phyloP scores from a whole-genome alignment of 2,888 invertebrate genomes.

The Seira musarum region DNA sequence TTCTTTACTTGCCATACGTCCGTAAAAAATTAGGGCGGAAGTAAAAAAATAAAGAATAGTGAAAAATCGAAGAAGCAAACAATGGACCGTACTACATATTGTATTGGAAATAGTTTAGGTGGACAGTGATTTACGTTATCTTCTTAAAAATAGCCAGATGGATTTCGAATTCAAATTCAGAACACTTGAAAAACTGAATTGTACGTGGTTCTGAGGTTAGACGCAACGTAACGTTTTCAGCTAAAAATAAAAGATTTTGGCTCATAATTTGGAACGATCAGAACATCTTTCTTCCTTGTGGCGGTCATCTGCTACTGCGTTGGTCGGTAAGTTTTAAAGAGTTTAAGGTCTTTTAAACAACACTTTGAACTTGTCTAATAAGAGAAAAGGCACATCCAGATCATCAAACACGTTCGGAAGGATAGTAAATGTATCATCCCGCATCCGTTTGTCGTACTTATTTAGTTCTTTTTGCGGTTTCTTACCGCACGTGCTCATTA shows the following conservation, averaged over 20 bases:
- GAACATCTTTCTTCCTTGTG: too few species aligned
- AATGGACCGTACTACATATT: background rate
- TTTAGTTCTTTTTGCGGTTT: constrained; percentile 17
- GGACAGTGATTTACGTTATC: constrained; percentile 41
- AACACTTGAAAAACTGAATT: too few species aligned
- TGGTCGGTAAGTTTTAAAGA: background rate
- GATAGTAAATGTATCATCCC: background rate
- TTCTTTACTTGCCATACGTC: background rate
- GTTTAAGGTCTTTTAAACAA: background rate
- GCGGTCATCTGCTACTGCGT: too few species aligned
- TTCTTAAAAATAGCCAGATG: constrained; percentile 25
- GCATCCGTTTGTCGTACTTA: constrained; percentile 20
- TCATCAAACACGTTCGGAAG: too few species aligned
- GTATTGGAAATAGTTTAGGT: constrained; percentile 14
- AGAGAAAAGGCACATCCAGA: too few species aligned
- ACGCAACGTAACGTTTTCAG: too few species aligned
- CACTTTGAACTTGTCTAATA: background rate
- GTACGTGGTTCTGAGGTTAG: too few species aligned
- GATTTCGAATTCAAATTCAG: background rate
- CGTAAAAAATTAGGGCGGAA: background rate
- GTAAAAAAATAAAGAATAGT: background rate
- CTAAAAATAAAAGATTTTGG: too few species aligned
- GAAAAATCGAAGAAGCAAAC: too few species aligned
- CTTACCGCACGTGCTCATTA: constrained; percentile 63
- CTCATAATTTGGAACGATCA: too few species aligned